Evolutionary conservation across 1,140 invertebrate species (phyloP), one percentile per base, ranked within the genome.

Genomic region (Papilio glaucus): DNA sequence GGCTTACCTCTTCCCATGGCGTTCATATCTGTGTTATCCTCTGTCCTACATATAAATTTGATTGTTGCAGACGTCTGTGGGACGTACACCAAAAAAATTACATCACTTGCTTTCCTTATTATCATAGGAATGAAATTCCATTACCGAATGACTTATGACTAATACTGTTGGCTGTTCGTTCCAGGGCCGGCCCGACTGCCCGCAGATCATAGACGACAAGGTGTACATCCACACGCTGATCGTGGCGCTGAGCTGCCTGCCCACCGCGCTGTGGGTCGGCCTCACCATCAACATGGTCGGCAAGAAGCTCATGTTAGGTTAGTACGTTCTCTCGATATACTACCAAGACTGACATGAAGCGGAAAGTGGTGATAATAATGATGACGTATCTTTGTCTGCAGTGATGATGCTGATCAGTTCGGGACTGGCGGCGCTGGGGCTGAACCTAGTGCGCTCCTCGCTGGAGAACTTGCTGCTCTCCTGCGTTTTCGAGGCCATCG

Each of bases 401-500:
- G 89, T 91, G 21, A 80, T 94, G 69, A 94, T 95, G 91, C 85
- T 95, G 82, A 92, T 94, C 57, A 86, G 93, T 63, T 94, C 94
- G 3, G 94, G 95, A 0, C 78, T 92, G 33, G 92, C 93, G 5
- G 94, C 94, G 0, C 89, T 95, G 71, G 93, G 94, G 0, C 78
- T 95, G 72, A 95, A 94, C 82, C 91, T 94, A 81, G 94, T 95
- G 15, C 83, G 88, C 4, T 94, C 89, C 49, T 86, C 91, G 18
- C 83, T 90, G 12, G 86, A 94, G 82, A 95, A 94, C 81, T 81
- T 95, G 39, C 80, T 94, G 26, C 80, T 95, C 39, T 94, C 94
- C 4, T 94, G 94, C 74, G 88, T 94, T 18, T 94, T 95, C 75
- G 94, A 95, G 81, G 93, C 94, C 24, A 91, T 94, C 72, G 94